Evolutionary conservation across 2,797 vertebrate genomes (phyloP), one percentile per base, ranked within the genome.

Genomic region (Enteromius treurensis): DNA sequence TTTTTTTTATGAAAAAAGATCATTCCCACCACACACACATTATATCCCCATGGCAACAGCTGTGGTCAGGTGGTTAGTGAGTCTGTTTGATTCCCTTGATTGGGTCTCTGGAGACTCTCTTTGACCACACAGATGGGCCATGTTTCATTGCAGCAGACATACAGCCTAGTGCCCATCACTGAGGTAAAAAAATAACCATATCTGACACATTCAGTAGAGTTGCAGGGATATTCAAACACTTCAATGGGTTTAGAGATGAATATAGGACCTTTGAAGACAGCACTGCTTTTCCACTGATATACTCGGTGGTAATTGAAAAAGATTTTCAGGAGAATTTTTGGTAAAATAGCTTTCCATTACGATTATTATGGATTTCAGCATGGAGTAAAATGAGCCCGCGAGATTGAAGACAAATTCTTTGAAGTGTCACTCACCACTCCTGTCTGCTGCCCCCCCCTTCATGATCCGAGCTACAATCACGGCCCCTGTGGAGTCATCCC

Each of bases 401-500:
- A 42, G 3, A 81, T 19, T 15, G 9, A 62, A 68, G 13, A 65
- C 29, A 74, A 14, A 77, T 55, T 71, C 83, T 37, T 67, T 79
- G n/a, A 55, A 65, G 53, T 80, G 13, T 62, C 55, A 92, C 91
- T 91, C 90, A 96, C 96, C 98, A 3, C 98, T 99, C 87, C 98
- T 93, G 90, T 99, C 98, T 0, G 98, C 97, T 0, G 97, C 97
- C 0, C 97, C 97, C 21, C 97, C 97, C 86, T 96, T 96, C 97
- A 99, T 99, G 91, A 99, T 97, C 81, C 98, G 93, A 14, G 98
- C 98, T 40, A 99, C 97, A 37, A 97, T 93, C 26, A 99, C 96
- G 0, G 96, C 94, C 49, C 97, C 97, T 0, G 96, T 97, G 17
- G 94, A 91, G 3, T 99, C 98, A 23, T 98, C 97, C 77, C 97